Conservation (phyloP, 2,888 invertebrate species). For the Buathra laborator region DNA sequence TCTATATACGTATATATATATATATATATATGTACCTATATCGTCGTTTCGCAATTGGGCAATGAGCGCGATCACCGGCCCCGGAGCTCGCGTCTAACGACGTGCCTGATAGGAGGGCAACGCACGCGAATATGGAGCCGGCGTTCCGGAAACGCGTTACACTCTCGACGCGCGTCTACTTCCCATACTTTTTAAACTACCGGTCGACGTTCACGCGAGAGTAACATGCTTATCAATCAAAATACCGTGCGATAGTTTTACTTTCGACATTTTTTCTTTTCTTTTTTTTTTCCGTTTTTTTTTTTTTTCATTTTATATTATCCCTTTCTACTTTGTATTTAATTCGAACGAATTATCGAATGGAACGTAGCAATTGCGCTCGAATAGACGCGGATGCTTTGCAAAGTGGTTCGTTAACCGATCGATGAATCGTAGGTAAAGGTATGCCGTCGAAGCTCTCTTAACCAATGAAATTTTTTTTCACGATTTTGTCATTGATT, state of each 20-base stretch:
- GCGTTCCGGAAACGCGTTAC: constrained; percentile 61
- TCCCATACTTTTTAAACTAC: constrained; percentile 28
- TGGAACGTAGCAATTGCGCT: neutral
- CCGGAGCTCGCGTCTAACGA: constrained; percentile 53
- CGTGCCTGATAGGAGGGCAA: constrained; percentile 63
- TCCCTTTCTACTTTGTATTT: neutral
- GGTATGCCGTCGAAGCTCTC: constrained; percentile 57
- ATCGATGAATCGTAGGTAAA: constrained; percentile 64
- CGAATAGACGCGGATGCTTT: neutral
- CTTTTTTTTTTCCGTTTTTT: neutral
- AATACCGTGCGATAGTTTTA: constrained; percentile 31
- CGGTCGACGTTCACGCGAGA: constrained; percentile 5
- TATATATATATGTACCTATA: neutral
- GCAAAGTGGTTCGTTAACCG: constrained; percentile 61
- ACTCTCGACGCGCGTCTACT: constrained; percentile 49
- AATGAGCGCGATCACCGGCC: constrained; percentile 58
- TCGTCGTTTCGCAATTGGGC: constrained; percentile 65
- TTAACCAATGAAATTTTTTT: constrained; percentile 11
- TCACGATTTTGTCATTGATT: neutral
- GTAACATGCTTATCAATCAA: constrained; percentile 20
- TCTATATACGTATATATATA: neutral
- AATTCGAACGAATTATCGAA: neutral
- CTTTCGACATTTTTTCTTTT: constrained; percentile 25
- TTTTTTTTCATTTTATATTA: no score
- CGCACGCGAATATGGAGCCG: constrained; percentile 57